Conservation (phyloP, 1,140 invertebrate species). For the Drosophila melanica region DNA sequence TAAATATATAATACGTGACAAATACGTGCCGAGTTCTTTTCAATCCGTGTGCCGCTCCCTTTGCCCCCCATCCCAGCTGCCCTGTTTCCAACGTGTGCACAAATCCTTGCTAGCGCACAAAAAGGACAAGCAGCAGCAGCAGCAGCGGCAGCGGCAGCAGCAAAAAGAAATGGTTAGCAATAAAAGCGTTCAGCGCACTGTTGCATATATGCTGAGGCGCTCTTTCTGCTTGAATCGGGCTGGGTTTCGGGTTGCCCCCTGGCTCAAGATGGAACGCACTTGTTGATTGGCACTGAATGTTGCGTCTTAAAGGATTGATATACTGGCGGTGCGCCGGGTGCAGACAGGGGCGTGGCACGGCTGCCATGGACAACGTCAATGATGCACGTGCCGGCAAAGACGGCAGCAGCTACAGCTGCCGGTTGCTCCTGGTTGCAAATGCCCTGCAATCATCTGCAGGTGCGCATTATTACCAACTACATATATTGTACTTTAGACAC, state of each 20-base stretch:
- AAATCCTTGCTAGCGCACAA: conserved; percentile 65
- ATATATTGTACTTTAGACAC: conserved; percentile 31
- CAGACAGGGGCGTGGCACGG: conserved; percentile 3
- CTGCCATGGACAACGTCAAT: conserved; percentile 61
- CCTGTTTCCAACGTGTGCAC: conserved; percentile 18
- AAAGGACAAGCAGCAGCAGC: conserved; percentile 22
- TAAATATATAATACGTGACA: conserved; percentile 83
- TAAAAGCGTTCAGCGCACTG: conserved; percentile 78
- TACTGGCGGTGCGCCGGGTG: conserved; percentile 44
- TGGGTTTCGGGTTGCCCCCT: background rate
- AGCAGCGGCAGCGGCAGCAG: conserved; percentile 19
- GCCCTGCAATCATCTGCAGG: conserved; percentile 51
- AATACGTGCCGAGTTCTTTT: conserved; percentile 81
- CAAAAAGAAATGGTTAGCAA: conserved; percentile 76
- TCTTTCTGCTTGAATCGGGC: background rate
- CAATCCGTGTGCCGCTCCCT: conserved; percentile 53
- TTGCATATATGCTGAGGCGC: conserved; percentile 57
- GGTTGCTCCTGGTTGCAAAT: conserved; percentile 47
- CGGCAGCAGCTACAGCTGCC: conserved; percentile 11
- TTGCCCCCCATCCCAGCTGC: too few species aligned
- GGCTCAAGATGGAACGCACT: conserved; percentile 76
- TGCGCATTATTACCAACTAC: conserved; percentile 48
- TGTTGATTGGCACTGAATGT: conserved; percentile 82
- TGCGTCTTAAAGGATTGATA: conserved; percentile 81
- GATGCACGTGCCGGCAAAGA: conserved; percentile 60